Evolutionary conservation across 2,113 vertebrate species (phyloP), one percentile per base, ranked within the genome.

Genomic region (Gnathonemus longibarbis): DNA sequence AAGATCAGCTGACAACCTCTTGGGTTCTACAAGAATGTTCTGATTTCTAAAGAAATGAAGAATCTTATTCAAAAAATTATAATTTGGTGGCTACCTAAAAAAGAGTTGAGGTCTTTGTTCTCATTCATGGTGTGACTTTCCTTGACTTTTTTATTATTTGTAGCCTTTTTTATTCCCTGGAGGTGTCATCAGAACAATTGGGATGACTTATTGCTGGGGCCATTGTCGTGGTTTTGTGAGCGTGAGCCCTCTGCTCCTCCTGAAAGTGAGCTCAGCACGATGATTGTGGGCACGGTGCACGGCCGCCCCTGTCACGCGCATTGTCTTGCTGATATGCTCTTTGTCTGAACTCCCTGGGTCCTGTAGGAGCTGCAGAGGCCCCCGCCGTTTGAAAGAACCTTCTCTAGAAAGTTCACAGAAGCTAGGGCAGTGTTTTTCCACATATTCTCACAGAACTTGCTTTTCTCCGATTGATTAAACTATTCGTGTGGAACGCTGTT

Each of bases 1-100:
- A 87, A 90, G 46, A 62, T 88, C 86, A 90, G 90, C 91, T 91
- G 91, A 92, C 91, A 62, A 91, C 88, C 91, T 90, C 90, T 88
- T 90, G 11, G 66, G 11, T 90, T 48, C 45, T 46, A 48, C 83
- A 84, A 39, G 45, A 45, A 84, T 24, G 19, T 48, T 84, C 80
- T 84, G 83, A 48, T 84, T 84, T 48, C 83, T 24, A 48, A 84
- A 46, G 9, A n/a, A 84, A 48, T 45, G 17, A 83, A 83, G 19
- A 83, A 19, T 83, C 15, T 24, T 3, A 83, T 83, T 83, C 3
- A 83, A 83, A 83, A 45, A 8, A 2, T 17, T 6, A 3, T 83
- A 84, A 35, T 84, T 52, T 24, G 56, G 77, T 11, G 35, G 13
- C 39, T 15, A 80, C 9, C 53, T 56, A 21, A 56, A 56, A 56